Evolutionary conservation across 2,797 vertebrate species (phyloP), one percentile per base, ranked within the genome.

Genomic region (Garrulus glandarius): DNA sequence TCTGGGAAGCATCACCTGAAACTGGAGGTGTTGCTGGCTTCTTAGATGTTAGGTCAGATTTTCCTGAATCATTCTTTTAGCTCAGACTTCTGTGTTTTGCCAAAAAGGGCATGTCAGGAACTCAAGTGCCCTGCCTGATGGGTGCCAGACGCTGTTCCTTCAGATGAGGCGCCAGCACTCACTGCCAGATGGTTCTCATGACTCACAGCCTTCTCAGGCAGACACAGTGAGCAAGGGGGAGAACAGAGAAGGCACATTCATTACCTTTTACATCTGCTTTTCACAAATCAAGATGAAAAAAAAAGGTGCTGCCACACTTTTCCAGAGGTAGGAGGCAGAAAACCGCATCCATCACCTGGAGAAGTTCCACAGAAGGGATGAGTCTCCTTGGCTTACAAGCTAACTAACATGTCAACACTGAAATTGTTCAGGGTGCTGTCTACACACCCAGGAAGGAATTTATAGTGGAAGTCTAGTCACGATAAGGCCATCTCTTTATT

Each of bases 91-190:
- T n/a, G 13, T 7, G 24, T 61, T 83, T 90, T 71, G 30, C 23
- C 53, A 36, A 8, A 69, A 76, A 41, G 47, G 10, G 10, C 17
- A 13, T 1, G 29, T 49, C 68, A 92, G 55, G 50, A 53, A 6
- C 10, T 30, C 13, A 2, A 32, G 34, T 11, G 49, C 26, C 39
- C 30, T 74, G 36, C 29, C 56, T 1, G 0, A 3, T 1, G 4
- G 10, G 13, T n/a, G 15, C 41, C 59, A 69, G 75, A 2, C 2
- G 1, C 2, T 57, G 49, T 22, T 74, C 41, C 60, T 77, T 61
- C 83, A 83, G 76, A 12, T 29, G 41, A 86, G 29, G n/a, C 83
- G 43, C 47, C 79, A 90, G 13, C 6, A 15, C 8, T 59, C 43
- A 1, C 36, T 89, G 36, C 59, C 80, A 86, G 80, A 12, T 55